These are phyloP conservation scores for Amphiprion clarkii DNA, from an alignment of 2,797 vertebrate species.

Conservation along the genomic window DNA sequence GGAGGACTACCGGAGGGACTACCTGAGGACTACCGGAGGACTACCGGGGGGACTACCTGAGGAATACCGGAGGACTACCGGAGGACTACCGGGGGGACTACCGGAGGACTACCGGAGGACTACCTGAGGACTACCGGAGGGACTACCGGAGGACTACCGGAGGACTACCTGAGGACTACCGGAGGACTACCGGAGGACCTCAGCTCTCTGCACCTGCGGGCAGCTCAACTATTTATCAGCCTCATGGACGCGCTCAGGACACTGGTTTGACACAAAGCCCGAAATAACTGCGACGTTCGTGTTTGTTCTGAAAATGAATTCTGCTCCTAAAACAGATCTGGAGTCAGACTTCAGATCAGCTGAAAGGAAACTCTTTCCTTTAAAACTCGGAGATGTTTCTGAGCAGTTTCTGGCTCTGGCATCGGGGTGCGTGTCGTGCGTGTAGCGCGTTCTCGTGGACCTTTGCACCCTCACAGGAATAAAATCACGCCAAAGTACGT, in stretches of 20 bases:
- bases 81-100: no score
- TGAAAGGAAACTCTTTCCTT: no score
- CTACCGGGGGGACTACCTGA: no score
- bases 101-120: no score
- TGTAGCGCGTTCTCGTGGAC: constrained; percentile 45
- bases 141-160: no score
- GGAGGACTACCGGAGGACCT: no score
- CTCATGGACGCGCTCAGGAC: constrained; percentile 69
- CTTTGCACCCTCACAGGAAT: constrained; percentile 59
- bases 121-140: no score
- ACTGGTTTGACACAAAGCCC: constrained; percentile 75
- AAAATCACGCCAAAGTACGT: constrained; percentile 23
- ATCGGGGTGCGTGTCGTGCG: constrained; percentile 24
- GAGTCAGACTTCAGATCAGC: background rate
- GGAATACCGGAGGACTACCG: no score
- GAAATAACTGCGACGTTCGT: constrained; percentile 69
- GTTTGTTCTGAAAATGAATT: constrained; percentile 15
- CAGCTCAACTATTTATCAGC: constrained; percentile 72
- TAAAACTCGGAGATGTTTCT: no score
- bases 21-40: no score
- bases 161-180: no score
- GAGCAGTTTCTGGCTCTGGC: constrained; percentile 6
- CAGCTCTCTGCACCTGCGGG: constrained; percentile 65
- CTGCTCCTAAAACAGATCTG: constrained; percentile 29
- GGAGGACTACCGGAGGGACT: no score